A percentile compares a stretch with the other conserved stretches of the same genome.
Evolutionary conservation across 2,888 invertebrate genomes (phyloP).

Genomic region (Ornithoptera alexandrae): DNA sequence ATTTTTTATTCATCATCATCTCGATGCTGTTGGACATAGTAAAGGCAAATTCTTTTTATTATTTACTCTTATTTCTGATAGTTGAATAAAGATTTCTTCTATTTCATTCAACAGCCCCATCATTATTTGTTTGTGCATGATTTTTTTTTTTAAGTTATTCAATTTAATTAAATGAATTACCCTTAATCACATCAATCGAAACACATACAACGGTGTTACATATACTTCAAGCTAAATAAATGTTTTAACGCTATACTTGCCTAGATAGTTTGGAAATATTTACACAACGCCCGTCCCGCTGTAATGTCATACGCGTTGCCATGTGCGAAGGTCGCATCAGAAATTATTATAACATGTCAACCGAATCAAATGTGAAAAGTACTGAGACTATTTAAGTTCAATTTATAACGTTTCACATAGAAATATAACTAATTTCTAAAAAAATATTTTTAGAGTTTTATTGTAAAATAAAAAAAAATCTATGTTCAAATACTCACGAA

Average conservation of each 20-base stretch:
- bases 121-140: background rate
- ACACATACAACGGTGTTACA: conserved; percentile 58
- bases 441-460: no score
- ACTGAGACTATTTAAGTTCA: no score
- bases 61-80: background rate
- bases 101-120: background rate
- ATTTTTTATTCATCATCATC: no score
- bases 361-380: background rate
- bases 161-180: background rate
- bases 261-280: conserved; percentile 62
- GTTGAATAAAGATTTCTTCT: background rate
- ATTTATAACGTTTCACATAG: no score
- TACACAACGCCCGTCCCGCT: conserved; percentile 47
- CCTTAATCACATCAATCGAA: conserved; percentile 25
- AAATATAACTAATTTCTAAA: no score
- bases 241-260: conserved; percentile 62
- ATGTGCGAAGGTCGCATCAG: background rate
- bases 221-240: conserved; percentile 67
- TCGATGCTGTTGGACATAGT: background rate
- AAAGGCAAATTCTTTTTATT: background rate
- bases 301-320: conserved; percentile 16
- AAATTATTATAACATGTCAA: background rate
- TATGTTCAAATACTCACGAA: no score
- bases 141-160: background rate
- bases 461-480: no score